phyloP scores from a whole-genome alignment of 92 coral and sea anemone genomes.

The Zoanthus gigantus region DNA sequence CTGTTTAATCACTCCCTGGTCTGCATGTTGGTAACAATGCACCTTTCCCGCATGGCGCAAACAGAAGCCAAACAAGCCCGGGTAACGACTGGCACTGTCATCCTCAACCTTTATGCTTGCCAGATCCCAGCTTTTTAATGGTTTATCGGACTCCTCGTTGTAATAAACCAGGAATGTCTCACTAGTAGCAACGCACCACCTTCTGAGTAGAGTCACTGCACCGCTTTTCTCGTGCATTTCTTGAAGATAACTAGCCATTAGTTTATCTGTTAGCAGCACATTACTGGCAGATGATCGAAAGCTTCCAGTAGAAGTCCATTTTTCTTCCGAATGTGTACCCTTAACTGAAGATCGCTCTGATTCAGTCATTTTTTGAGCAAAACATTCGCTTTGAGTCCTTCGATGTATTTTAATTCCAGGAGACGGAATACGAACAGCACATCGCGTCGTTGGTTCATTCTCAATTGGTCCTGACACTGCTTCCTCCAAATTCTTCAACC shows the following conservation, averaged over 20 bases:
- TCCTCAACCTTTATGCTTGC: conserved; percentile 66
- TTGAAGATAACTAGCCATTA: conserved; percentile 82
- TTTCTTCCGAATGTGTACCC: conserved; percentile 13
- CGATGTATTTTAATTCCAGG: conserved; percentile 76
- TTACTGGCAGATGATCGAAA: conserved; percentile 25
- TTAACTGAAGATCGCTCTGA: conserved; percentile 34
- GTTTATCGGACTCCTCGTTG: conserved; percentile 70
- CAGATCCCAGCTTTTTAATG: conserved; percentile 73
- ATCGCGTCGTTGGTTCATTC: conserved; percentile 47
- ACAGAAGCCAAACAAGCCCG: conserved; percentile 72
- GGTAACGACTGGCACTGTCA: conserved; percentile 60
- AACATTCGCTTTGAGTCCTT: conserved; percentile 74
- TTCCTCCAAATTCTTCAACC: conserved; percentile 75
- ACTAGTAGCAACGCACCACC: conserved; percentile 93
- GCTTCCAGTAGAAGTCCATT: conserved; percentile 31
- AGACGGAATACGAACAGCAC: conserved; percentile 74
- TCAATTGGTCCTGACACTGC: conserved; percentile 64
- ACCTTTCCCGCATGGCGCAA: conserved; percentile 55
- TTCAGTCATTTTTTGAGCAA: conserved; percentile 56
- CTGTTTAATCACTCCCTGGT: conserved; percentile 69
- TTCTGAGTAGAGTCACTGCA: conserved; percentile 66
- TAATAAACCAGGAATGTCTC: conserved; percentile 79
- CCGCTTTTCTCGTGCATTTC: conserved; percentile 68
- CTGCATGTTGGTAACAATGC: conserved; percentile 49
- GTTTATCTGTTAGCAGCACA: conserved; percentile 66